A percentile compares a stretch with the other conserved stretches of the same genome.
These are phyloP conservation scores for Sisor rabdophorus DNA, from an alignment of 2,113 vertebrate species.

Conservation along the genomic window DNA sequence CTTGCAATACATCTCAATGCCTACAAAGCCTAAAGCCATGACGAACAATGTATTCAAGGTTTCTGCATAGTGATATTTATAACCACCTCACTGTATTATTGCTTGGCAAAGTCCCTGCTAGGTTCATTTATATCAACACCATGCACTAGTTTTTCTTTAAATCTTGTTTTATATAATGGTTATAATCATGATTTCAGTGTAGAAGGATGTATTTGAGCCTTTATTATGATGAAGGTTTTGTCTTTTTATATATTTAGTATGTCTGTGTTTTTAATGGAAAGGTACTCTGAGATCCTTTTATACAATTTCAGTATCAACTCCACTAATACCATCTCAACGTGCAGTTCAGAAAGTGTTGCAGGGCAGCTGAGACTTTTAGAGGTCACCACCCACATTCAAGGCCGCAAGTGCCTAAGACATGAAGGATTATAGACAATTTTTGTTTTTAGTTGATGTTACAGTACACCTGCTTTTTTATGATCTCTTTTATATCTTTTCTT, in stretches of 20 bases:
- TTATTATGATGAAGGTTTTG: constrained; percentile 72
- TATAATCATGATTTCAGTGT: constrained; percentile 54
- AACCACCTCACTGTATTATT: constrained; percentile 33
- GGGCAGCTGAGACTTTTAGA: constrained; percentile 54
- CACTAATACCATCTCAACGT: constrained; percentile 53
- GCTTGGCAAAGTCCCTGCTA: constrained; percentile 23
- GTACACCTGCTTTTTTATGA: constrained; percentile 64
- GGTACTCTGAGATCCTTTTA: constrained; percentile 61
- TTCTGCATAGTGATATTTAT: constrained; percentile 36
- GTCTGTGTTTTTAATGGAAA: constrained; percentile 57
- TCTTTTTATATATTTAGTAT: constrained; percentile 44
- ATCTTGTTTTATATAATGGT: constrained; percentile 50
- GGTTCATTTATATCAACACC: constrained; percentile 60
- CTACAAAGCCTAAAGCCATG: constrained; percentile 42
- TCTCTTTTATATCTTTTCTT: constrained; percentile 57
- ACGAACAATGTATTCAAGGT: constrained; percentile 31
- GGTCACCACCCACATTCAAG: constrained; percentile 56
- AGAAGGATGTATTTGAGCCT: constrained; percentile 68
- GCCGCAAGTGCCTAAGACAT: constrained; percentile 91
- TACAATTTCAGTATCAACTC: constrained; percentile 47
- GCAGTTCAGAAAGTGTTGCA: constrained; percentile 48
- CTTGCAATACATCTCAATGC: constrained; percentile 40
- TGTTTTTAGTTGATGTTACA: constrained; percentile 67
- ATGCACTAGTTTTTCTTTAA: constrained; percentile 72
- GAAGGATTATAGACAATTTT: constrained; percentile 78